Evolutionary conservation across 2,888 invertebrate species (phyloP).

Genomic region (Micoletzkya japonica): DNA sequence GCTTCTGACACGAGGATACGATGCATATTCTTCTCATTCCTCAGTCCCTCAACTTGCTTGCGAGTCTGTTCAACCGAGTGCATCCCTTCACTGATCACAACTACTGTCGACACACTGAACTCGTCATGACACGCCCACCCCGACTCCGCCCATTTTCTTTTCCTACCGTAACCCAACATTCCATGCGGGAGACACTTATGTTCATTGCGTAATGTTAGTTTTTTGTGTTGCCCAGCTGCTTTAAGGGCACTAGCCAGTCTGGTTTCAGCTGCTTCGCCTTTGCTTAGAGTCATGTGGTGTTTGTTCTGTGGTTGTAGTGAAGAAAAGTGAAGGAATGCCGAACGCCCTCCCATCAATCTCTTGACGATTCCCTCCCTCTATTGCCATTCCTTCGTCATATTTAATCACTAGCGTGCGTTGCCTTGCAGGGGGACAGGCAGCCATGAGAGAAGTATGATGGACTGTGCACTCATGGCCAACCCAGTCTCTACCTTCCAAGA

Average conservation of each 20-base stretch:
- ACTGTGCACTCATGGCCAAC: slow-evolving; percentile 25
- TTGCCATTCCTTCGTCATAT: no score
- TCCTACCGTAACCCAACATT: not conserved
- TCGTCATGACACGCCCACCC: no score
- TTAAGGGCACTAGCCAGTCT: no score
- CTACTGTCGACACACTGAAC: not conserved
- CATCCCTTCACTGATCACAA: slow-evolving; percentile 7
- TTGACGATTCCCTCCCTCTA: not conserved
- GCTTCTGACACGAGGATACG: slow-evolving; percentile 17
- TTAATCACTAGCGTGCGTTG: no score
- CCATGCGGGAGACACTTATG: not conserved
- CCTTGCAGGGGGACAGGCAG: not conserved
- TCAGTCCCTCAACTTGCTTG: slow-evolving; percentile 13
- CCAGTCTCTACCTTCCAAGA: slow-evolving; percentile 17
- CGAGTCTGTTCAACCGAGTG: slow-evolving; percentile 10
- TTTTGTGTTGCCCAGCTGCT: no score
- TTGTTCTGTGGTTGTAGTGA: no score
- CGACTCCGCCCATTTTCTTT: not conserved
- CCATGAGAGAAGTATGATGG: slow-evolving; percentile 26
- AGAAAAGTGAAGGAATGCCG: no score
- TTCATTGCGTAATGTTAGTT: no score
- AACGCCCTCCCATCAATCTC: slow-evolving; percentile 5
- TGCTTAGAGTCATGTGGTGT: no score
- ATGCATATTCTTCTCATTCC: slow-evolving; percentile 20
- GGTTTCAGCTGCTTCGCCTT: no score